These are phyloP conservation scores for Dysmachus trigonus DNA, from an alignment of 2,888 invertebrate genomes.

Conservation along the genomic window DNA sequence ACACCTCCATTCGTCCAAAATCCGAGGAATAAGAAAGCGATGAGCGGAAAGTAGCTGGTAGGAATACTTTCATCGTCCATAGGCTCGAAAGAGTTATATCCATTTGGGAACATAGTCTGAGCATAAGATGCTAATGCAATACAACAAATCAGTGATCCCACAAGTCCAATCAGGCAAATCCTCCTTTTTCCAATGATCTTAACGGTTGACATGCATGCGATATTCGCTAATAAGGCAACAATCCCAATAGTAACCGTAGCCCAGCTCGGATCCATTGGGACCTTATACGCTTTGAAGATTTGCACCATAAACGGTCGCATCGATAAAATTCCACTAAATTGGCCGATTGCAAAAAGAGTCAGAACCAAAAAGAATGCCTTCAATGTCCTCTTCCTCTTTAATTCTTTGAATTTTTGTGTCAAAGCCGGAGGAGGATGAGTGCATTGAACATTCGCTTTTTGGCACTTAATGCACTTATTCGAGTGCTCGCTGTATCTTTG, in stretches of 20 bases:
- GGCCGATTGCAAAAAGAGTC: conserved; percentile 67
- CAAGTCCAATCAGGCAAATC: conserved; percentile 64
- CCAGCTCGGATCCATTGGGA: conserved; percentile 62
- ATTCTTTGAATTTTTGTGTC: conserved; percentile 55
- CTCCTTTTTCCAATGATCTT: conserved; percentile 66
- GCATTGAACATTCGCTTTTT: conserved; percentile 50
- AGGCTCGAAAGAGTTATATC: conserved; percentile 65
- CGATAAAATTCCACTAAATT: conserved; percentile 66
- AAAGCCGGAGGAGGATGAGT: conserved; percentile 58
- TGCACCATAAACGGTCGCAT: conserved; percentile 70
- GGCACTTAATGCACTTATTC: conserved; percentile 50
- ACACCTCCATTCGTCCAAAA: conserved; percentile 55
- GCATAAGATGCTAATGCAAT: conserved; percentile 65
- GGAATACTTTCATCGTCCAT: conserved; percentile 35
- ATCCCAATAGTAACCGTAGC: conserved; percentile 67
- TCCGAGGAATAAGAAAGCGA: conserved; percentile 48
- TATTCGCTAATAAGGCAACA: conserved; percentile 64
- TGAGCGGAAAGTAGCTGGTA: conserved; percentile 57
- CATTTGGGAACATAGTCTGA: conserved; percentile 58
- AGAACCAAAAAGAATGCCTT: conserved; percentile 67
- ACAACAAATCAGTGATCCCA: conserved; percentile 63
- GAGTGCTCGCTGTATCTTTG: conserved; percentile 50
- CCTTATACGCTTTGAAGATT: conserved; percentile 63
- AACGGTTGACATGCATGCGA: conserved; percentile 64
- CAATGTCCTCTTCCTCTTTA: conserved; percentile 67